These are phyloP conservation scores for Belonocnema kinseyi DNA, from an alignment of 1,140 invertebrate species.

Conservation along the genomic window DNA sequence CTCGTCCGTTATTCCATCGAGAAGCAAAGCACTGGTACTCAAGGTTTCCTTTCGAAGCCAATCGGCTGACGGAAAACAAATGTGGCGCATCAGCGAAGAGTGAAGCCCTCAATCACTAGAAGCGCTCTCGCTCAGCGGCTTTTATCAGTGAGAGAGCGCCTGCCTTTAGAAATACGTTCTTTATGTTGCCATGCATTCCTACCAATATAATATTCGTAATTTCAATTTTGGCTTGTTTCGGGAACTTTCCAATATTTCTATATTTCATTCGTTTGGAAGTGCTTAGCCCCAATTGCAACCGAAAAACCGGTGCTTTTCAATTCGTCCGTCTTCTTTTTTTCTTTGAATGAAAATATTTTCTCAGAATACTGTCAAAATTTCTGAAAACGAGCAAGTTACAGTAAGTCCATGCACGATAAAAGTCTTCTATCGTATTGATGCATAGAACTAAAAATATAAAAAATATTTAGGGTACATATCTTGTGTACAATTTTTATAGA, in stretches of 20 bases:
- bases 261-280: constrained; percentile 30
- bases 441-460: constrained; percentile 1
- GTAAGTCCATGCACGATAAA: constrained; percentile 20
- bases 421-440: constrained; percentile 42
- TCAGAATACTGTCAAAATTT: constrained; percentile 43
- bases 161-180: constrained; percentile 10
- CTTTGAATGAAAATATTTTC: background rate
- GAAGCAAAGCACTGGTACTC: constrained; percentile 37
- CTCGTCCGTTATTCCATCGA: constrained; percentile 48
- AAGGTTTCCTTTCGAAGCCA: constrained; percentile 47
- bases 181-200: constrained; percentile 4
- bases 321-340: constrained; percentile 40
- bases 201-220: constrained; percentile 4
- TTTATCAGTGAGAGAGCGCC: background rate
- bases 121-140: constrained; percentile 6
- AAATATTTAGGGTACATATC: background rate
- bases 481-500: too few relatives aligned
- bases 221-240: constrained; percentile 51
- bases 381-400: constrained; percentile 46
- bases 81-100: constrained; percentile 53
- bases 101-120: constrained; percentile 47
- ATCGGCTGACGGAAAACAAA: constrained; percentile 60
- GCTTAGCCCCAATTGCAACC: constrained; percentile 32
- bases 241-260: constrained; percentile 57
- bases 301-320: constrained; percentile 40